Conservation (phyloP, 2,888 invertebrate species). For the Aporophyla lueneburgensis region DNA sequence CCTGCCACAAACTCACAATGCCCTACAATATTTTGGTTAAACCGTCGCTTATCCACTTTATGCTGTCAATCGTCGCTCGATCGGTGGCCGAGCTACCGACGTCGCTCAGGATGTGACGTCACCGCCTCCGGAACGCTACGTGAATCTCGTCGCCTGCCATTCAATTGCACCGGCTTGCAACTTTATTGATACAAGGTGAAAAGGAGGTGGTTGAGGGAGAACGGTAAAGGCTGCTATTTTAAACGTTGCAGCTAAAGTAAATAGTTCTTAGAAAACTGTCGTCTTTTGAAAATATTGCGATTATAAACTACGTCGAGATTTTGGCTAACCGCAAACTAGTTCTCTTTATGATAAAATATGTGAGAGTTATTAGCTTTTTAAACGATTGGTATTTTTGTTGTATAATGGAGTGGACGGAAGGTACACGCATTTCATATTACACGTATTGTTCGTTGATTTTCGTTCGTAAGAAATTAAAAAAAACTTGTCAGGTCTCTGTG, state of each 20-base stretch:
- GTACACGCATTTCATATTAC: too few relatives aligned
- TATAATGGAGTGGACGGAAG: too few relatives aligned
- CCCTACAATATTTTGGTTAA: slow-evolving; percentile 2
- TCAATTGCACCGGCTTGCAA: slow-evolving; percentile 25
- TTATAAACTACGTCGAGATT: neutral
- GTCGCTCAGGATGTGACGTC: slow-evolving; percentile 6
- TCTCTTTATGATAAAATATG: too few relatives aligned
- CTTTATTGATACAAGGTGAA: slow-evolving; percentile 8
- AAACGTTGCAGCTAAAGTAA: neutral
- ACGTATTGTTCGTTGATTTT: slow-evolving; percentile 1
- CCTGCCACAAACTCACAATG: slow-evolving; percentile 8
- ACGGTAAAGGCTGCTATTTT: neutral
- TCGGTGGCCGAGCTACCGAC: slow-evolving; percentile 9
- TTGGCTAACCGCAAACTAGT: neutral
- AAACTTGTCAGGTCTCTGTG: too few relatives aligned
- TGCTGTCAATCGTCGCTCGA: slow-evolving; percentile 1
- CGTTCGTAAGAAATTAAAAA: too few relatives aligned
- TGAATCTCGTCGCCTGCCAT: slow-evolving; percentile 20
- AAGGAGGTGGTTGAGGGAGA: neutral
- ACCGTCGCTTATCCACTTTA: slow-evolving; percentile 9
- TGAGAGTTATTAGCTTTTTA: neutral
- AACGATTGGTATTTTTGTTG: too few relatives aligned
- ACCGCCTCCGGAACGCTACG: neutral
- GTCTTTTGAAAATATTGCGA: neutral
- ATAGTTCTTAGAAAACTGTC: neutral